A percentile compares a stretch with the other conserved stretches of the same genome.
phyloP scores from a whole-genome alignment of 2,113 vertebrate species.

The Leucosticte australis region DNA sequence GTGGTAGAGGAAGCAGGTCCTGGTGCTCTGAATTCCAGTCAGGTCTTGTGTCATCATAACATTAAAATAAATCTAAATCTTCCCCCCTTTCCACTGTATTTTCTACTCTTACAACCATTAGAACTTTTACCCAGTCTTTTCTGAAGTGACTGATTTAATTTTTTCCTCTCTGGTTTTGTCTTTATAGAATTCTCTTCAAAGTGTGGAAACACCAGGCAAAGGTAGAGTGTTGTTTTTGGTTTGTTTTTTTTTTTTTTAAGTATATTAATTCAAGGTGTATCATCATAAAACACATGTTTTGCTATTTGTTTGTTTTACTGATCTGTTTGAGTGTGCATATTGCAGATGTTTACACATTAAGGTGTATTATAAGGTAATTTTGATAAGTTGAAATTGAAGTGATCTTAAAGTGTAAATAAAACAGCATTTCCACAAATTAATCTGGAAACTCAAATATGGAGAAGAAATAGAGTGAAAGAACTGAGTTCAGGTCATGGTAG shows the following conservation, averaged over 20 bases:
- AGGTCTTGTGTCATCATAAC: background rate
- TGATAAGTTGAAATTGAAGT: background rate
- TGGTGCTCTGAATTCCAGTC: background rate
- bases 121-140: background rate
- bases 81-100: background rate
- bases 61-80: background rate
- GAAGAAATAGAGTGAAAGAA: background rate
- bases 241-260: background rate
- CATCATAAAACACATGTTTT: background rate
- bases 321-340: background rate
- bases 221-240: slow-evolving; percentile 23
- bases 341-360: background rate
- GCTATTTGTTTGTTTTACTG: background rate
- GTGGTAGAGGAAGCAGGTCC: background rate
- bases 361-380: background rate
- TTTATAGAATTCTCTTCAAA: background rate
- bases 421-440: background rate
- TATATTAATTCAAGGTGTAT: background rate
- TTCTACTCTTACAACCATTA: background rate
- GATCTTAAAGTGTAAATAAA: background rate
- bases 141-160: background rate
- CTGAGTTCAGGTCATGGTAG: background rate
- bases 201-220: background rate
- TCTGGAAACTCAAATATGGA: background rate
- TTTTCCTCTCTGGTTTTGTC: background rate